These are phyloP conservation scores for Malacosoma neustria DNA, from an alignment of 2,888 invertebrate species.

Conservation along the genomic window DNA sequence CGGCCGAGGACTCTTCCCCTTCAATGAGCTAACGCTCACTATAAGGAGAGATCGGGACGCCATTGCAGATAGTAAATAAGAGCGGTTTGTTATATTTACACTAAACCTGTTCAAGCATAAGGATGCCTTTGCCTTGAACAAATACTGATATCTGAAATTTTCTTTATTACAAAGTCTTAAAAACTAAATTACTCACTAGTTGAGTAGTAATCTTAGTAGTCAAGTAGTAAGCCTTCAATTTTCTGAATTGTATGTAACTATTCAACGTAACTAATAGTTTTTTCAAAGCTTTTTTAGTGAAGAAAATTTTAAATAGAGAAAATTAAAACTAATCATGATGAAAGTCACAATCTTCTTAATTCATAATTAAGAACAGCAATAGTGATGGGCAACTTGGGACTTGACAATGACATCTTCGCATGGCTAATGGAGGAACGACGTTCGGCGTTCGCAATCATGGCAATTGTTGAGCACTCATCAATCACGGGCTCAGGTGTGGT, in stretches of 20 bases:
- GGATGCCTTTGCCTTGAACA: constrained; percentile 20
- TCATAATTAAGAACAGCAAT: neutral
- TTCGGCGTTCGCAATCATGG: constrained; percentile 48
- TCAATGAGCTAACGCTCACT: constrained; percentile 54
- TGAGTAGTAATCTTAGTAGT: too few species aligned
- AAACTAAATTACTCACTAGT: too few species aligned
- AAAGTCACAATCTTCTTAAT: too few species aligned
- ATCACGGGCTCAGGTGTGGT: constrained; percentile 66
- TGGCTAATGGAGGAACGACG: constrained; percentile 34
- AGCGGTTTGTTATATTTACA: constrained; percentile 42
- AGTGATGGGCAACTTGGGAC: too few species aligned
- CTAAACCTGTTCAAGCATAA: constrained; percentile 21
- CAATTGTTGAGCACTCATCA: constrained; percentile 58
- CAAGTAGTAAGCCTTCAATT: too few species aligned
- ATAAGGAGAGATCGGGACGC: constrained; percentile 44
- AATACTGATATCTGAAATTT: constrained; percentile 7
- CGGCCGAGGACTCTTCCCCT: constrained; percentile 52
- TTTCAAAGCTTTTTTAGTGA: too few species aligned
- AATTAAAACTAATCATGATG: too few species aligned
- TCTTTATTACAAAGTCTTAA: too few species aligned
- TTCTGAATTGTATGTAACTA: too few species aligned
- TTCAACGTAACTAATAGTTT: too few species aligned
- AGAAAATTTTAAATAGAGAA: too few species aligned
- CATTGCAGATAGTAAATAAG: constrained; percentile 43
- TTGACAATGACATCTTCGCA: constrained; percentile 5